These are phyloP conservation scores for Promerops cafer DNA, from an alignment of 2,113 vertebrate genomes.

Conservation along the genomic window DNA sequence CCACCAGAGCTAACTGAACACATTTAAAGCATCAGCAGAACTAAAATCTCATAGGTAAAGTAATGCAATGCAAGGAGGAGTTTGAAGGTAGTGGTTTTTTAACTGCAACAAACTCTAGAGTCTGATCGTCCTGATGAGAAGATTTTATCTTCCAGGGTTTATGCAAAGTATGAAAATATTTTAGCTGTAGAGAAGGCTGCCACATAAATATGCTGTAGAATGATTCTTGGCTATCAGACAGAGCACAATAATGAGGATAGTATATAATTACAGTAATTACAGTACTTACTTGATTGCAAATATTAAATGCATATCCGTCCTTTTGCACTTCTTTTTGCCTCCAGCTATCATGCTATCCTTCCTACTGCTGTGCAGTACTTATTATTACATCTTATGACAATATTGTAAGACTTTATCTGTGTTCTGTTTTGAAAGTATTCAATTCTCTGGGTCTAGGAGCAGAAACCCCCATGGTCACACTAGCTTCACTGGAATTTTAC, in stretches of 20 bases:
- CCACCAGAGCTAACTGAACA: not conserved
- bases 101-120: not conserved
- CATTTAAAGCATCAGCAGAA: not conserved
- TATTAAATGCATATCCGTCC: not conserved
- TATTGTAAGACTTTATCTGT: not conserved
- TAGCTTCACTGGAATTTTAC: not conserved
- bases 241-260: not conserved
- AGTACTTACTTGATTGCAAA: not conserved
- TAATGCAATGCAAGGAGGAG: not conserved
- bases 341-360: not conserved
- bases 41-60: not conserved
- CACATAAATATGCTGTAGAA: not conserved
- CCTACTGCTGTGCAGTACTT: not conserved
- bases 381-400: not conserved
- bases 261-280: conserved; percentile 15
- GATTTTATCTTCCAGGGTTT: not conserved
- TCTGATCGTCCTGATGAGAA: not conserved
- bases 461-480: not conserved
- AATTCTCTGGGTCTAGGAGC: not conserved
- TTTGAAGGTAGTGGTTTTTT: not conserved
- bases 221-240: not conserved
- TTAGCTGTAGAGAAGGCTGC: not conserved
- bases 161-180: not conserved
- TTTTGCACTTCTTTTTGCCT: not conserved
- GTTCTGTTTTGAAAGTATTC: not conserved